Evolutionary conservation across 2,797 vertebrate genomes (phyloP), one percentile per base, ranked within the genome.

Genomic region (Pseudochirops cupreus): DNA sequence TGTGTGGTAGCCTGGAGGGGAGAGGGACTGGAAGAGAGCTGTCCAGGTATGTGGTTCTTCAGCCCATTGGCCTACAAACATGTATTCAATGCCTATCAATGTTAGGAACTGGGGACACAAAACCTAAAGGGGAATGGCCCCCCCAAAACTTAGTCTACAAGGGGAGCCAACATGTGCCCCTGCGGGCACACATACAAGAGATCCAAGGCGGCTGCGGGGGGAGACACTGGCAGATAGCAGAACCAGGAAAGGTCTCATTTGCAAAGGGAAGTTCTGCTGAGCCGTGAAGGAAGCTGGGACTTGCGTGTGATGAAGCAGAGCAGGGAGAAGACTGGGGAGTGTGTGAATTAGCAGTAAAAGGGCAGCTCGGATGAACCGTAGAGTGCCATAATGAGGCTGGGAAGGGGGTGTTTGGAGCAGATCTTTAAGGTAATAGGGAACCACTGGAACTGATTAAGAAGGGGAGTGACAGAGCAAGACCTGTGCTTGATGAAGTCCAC

Each of bases 211-310:
- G 33, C 18, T n/a, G 11, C 4, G 59, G 59, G 31, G 58, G 0
- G 29, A 3, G 1, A 13, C 12, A 1, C 31, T 1, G 1, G 13
- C 59, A 33, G 5, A 0, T 0, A 5, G 18, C 18, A 39, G 2
- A 82, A 82, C 10, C n/a, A 24, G 67, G 67, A 82, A 82, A 82
- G n/a, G 33, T 67, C 14, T 62, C 57, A 1, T 33, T 11, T 4
- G 29, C 7, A 58, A 28, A 28, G 57, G 12, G 29, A 59, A 59
- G 58, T 3, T 31, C 29, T 0, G 10, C 58, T 31, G 29, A 59
- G 11, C 11, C 58, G 13, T 31, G 58, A 59, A 31, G 58, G 58
- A 59, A 31, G 59, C 59, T 33, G 59, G 13, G 59, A 13, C 5
- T 39, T 74, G n/a, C 21, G 39, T 39, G n/a, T 7, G n/a, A 74